Base-by-base conservation (phyloP, 1,140 invertebrate genomes). In the Nomia melanderi region DNA sequence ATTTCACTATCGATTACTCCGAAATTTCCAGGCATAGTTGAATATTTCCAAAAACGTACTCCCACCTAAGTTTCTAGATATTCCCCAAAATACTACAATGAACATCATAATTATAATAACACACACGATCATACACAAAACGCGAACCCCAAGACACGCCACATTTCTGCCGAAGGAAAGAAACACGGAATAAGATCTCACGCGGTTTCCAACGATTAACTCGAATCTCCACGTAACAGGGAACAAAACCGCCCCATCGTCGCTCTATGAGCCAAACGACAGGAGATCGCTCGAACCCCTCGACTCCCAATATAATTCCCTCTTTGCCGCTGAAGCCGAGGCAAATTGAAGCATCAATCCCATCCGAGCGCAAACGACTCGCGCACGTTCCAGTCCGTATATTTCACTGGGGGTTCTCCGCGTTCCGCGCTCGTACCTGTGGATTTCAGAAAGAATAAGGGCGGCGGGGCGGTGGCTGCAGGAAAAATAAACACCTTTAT, bases 401-500 rank as follows among this genome's bases (percentile, higher is more conserved):
- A 44, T 63, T 63, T 36, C 44, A 31, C 11, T 17, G 5, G 33
- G n/a, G n/a, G n/a, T n/a, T 47, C 47, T 23, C n/a, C 20, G 1
- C 12, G 20, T 12, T 8, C n/a, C 8, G 2, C 1, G 2, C 31
- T 39, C 12, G 54, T 74, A 41, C 62, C 60, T 50, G 71, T 64
- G 62, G 53, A 74, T 75, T 74, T 50, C 20, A 47, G 47, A 71
- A 69, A 63, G 66, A 53, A 65, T 41, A 64, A 25, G 65, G 29
- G 25, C 23, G 29, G 50, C 12, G 50, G 41, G 17, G 69, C n/a
- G 12, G 50, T 23, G 47, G 70, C 50, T 54, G 39, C 31, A 36
- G 29, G 62, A 59, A 78, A 81, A 84, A 84, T 84, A 84, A 84
- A 84, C 78, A 78, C 39, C 56, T 81, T 84, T 81, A 81, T 78